phyloP scores from a whole-genome alignment of 92 coral and sea anemone genomes.

The Bergia sp. region DNA sequence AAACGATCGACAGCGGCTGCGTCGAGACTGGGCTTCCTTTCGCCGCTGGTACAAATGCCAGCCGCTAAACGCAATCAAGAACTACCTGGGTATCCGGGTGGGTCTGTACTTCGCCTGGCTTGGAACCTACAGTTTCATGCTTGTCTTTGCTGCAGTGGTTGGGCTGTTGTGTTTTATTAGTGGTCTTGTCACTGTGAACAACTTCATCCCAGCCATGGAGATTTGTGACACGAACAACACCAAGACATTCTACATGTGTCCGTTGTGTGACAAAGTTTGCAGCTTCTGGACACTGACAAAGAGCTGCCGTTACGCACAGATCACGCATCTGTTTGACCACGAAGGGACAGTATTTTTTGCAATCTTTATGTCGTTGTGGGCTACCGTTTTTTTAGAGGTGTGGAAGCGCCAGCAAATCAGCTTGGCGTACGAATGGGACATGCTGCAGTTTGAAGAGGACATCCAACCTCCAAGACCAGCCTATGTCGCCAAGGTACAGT shows the following conservation, averaged over 20 bases:
- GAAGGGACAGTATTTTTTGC: conserved; percentile 97
- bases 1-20: conserved; percentile 71
- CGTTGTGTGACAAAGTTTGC: conserved; percentile 94
- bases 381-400: conserved; percentile 86
- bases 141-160: conserved; percentile 81
- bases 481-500: conserved; percentile 58
- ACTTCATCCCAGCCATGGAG: conserved; percentile 77
- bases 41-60: conserved; percentile 88
- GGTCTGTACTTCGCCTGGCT: conserved; percentile 95
- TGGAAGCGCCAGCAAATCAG: conserved; percentile 94
- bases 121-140: conserved; percentile 86
- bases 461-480: conserved; percentile 93
- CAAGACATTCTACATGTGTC: conserved; percentile 93
- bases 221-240: conserved; percentile 81
- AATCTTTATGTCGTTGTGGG: conserved; percentile 95
- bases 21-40: conserved; percentile 86
- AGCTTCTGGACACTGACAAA: conserved; percentile 85
- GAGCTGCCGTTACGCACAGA: conserved; percentile 77
- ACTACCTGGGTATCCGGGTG: conserved; percentile 88
- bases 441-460: conserved; percentile 80
- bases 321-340: conserved; percentile 92
- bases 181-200: conserved; percentile 73
- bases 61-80: conserved; percentile 79
- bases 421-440: conserved; percentile 95
- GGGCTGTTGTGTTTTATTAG: conserved; percentile 83